Evolutionary conservation across 2,797 vertebrate genomes (phyloP).

Genomic region (Jordanella pulchra): DNA sequence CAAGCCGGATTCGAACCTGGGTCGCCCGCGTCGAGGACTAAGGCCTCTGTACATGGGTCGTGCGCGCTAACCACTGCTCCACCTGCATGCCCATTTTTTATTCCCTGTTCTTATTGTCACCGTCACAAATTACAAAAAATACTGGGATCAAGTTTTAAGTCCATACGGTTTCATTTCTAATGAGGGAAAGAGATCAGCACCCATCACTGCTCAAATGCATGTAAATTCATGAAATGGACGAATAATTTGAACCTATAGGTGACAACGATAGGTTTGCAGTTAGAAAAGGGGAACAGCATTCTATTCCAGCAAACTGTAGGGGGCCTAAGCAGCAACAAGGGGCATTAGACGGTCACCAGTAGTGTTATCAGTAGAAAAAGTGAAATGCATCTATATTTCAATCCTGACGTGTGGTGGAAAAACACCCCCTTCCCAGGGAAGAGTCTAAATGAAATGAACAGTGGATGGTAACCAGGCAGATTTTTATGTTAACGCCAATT

Average conservation of each 20-base stretch:
- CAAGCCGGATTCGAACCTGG: no score
- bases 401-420: not conserved
- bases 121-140: not conserved
- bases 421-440: not conserved
- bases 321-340: not conserved
- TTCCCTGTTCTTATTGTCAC: not conserved
- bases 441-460: conserved; percentile 1
- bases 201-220: not conserved
- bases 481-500: not conserved
- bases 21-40: no score
- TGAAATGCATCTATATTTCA: not conserved
- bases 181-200: not conserved
- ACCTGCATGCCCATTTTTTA: no score
- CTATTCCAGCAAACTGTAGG: not conserved
- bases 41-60: no score
- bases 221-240: not conserved
- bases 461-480: not conserved
- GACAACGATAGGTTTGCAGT: no score
- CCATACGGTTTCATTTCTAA: no score
- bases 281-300: no score
- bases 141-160: no score
- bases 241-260: not conserved
- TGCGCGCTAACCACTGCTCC: no score
- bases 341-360: no score
- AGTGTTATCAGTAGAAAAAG: not conserved